phyloP scores from a whole-genome alignment of 2,888 invertebrate genomes.

The Gari tellinella region DNA sequence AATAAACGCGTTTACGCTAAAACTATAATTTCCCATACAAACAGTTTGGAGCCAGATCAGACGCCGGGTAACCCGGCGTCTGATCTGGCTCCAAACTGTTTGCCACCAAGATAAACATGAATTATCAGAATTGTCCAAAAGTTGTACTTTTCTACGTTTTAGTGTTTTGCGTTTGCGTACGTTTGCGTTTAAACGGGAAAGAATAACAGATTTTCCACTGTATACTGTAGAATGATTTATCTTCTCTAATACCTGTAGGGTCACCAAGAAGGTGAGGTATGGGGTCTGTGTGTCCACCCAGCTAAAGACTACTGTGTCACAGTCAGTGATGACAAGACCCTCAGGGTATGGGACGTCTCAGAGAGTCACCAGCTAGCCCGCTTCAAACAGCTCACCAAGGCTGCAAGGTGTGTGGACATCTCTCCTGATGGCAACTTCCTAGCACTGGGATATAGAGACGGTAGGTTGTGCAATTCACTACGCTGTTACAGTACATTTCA shows the following conservation, averaged over 20 bases:
- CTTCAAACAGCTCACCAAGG: constrained; percentile 80
- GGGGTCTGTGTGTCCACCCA: constrained; percentile 84
- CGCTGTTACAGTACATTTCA: not conserved
- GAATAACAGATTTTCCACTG: too few species aligned
- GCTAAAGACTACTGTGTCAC: constrained; percentile 81
- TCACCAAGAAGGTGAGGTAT: constrained; percentile 84
- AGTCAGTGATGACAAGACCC: constrained; percentile 84
- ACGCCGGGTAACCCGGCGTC: too few species aligned
- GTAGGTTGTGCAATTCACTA: constrained; percentile 65
- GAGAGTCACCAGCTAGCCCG: constrained; percentile 78
- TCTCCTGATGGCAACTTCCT: constrained; percentile 83
- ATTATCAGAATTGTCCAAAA: too few species aligned
- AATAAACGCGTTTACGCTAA: too few species aligned
- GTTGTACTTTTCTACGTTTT: too few species aligned
- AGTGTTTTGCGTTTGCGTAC: too few species aligned
- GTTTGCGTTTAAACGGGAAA: too few species aligned
- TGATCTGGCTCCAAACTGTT: too few species aligned
- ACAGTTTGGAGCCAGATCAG: too few species aligned
- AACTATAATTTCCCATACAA: too few species aligned
- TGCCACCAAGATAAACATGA: too few species aligned
- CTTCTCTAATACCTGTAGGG: constrained; percentile 78
- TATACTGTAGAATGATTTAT: too few species aligned
- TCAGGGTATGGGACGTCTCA: constrained; percentile 83
- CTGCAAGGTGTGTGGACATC: constrained; percentile 83
- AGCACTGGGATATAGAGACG: constrained; percentile 85